Conservation (phyloP, 2,888 invertebrate species). For the Chymomyza procnemis region DNA sequence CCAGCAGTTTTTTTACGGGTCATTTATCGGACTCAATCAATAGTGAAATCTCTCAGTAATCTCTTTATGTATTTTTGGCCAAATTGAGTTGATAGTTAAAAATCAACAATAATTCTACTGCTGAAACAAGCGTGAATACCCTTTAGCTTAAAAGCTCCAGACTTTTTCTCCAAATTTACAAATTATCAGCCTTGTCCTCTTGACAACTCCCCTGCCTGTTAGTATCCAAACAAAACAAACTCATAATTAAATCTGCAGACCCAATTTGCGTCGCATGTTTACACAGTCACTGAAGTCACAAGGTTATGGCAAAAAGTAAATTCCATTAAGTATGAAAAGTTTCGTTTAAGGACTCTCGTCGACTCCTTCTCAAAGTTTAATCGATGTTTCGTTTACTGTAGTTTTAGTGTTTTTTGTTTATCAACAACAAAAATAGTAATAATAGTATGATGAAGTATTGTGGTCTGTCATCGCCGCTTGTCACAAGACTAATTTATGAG, state of each 20-base stretch:
- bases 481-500: slow-evolving; percentile 75
- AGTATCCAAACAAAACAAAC: not conserved
- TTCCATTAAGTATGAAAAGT: not conserved
- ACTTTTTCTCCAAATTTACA: too few relatives aligned
- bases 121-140: too few relatives aligned
- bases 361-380: slow-evolving; percentile 42
- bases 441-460: slow-evolving; percentile 13
- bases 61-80: too few relatives aligned
- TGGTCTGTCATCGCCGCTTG: slow-evolving; percentile 61
- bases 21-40: too few relatives aligned
- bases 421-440: slow-evolving; percentile 15
- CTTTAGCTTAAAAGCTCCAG: too few relatives aligned
- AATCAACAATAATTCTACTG: too few relatives aligned
- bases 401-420: slow-evolving; percentile 25
- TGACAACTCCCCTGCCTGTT: too few relatives aligned
- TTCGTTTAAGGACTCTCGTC: not conserved
- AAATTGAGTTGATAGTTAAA: too few relatives aligned
- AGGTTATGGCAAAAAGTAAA: not conserved
- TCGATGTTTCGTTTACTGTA: slow-evolving; percentile 37
- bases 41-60: too few relatives aligned
- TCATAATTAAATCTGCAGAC: not conserved
- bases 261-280: not conserved
- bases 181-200: too few relatives aligned
- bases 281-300: not conserved
- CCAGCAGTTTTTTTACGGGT: too few relatives aligned